Percentiles rank a stretch among this genome's conserved stretches.
Conservation (phyloP, 2,113 vertebrate genomes). For the Pan troglodytes region NHGRI_mPanTro3-v2.1_pri NC_072411.2:119246001-119246500, state of each 20-base stretch:
- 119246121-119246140: neutral
- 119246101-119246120: neutral
- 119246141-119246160: neutral
- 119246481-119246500: neutral
- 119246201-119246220: neutral
- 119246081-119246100: slow-evolving; percentile 12
- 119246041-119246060: slow-evolving; percentile 53
- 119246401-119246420: neutral
- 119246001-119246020: slow-evolving; percentile 47
- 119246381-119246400: neutral
- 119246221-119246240: no score
- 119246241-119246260: neutral
- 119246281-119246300: neutral
- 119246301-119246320: neutral
- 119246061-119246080: neutral
- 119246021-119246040: neutral
- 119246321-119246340: neutral
- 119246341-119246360: neutral
- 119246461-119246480: neutral
- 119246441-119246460: neutral
- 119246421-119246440: slow-evolving; percentile 19
- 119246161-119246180: neutral
- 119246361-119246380: neutral
- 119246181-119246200: neutral
- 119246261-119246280: neutral